A percentile compares a stretch with the other conserved stretches of the same genome.
Evolutionary conservation across 92 coral and sea anemone genomes (phyloP).

Genomic region (Bergia sp.): DNA sequence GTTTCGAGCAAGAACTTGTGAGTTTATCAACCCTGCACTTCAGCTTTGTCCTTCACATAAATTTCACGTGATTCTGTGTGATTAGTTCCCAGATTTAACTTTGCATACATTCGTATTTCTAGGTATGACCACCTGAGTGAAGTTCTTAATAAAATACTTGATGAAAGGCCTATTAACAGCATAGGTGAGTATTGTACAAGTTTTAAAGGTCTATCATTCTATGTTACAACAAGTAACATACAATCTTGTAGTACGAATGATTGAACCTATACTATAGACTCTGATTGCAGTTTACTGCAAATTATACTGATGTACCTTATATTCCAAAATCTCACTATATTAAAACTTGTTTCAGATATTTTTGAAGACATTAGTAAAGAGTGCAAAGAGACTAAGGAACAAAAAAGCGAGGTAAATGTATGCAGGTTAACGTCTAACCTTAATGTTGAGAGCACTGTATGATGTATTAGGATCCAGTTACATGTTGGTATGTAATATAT

Average conservation of each 20-base stretch:
- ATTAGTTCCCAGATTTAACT: neutral
- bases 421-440: too few species aligned
- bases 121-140: slow-evolving; percentile 94
- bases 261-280: neutral
- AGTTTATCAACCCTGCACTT: slow-evolving; percentile 34
- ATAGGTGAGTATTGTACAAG: slow-evolving; percentile 67
- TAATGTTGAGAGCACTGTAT: neutral
- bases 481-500: too few species aligned
- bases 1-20: slow-evolving; percentile 87
- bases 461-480: too few species aligned
- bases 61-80: neutral
- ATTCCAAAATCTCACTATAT: neutral
- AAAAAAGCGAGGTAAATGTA: slow-evolving; percentile 58
- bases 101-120: slow-evolving; percentile 16
- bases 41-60: neutral
- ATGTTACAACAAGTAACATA: neutral
- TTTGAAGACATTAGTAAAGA: slow-evolving; percentile 90
- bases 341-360: slow-evolving; percentile 60
- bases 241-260: neutral
- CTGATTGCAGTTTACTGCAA: neutral
- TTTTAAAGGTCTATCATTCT: too few species aligned
- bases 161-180: slow-evolving; percentile 87
- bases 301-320: neutral
- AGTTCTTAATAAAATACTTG: slow-evolving; percentile 83
- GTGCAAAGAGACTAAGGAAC: slow-evolving; percentile 57